Conservation (phyloP, 2,113 vertebrate species). For the Bettongia penicillata region DNA sequence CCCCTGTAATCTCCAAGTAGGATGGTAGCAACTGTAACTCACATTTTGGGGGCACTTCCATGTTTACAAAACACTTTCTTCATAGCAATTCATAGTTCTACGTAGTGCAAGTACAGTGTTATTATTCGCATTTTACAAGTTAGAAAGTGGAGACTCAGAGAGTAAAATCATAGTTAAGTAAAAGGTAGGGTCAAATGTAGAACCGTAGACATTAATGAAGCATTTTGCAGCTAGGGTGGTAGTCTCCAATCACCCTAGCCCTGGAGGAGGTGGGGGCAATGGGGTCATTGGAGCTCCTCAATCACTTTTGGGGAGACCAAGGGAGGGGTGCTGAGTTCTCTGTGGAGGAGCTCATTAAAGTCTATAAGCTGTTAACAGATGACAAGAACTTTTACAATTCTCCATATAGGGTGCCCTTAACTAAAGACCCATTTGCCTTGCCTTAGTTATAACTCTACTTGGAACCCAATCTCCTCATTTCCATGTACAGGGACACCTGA, state of each 20-base stretch:
- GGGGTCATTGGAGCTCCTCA: not conserved
- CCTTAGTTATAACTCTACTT: not conserved
- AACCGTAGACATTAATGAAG: not conserved
- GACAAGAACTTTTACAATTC: not conserved
- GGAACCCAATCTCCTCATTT: not conserved
- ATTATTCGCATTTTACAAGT: not conserved
- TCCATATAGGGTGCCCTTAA: not conserved
- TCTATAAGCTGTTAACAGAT: not conserved
- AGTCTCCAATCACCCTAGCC: not conserved
- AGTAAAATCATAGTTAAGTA: not conserved
- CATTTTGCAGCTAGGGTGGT: not conserved
- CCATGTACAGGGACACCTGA: not conserved
- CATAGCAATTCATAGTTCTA: not conserved
- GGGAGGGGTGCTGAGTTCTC: not conserved
- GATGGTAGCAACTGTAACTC: not conserved
- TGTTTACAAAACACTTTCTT: not conserved
- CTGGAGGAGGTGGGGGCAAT: not conserved
- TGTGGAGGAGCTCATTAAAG: not conserved
- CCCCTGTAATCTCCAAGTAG: not conserved
- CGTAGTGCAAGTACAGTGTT: not conserved
- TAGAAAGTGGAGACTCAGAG: not conserved
- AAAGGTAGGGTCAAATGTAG: not conserved
- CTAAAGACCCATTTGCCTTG: not conserved
- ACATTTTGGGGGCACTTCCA: not conserved
- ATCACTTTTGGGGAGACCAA: not conserved